Conservation (phyloP, 1,140 invertebrate species). For the Acromyrmex echinatior region DNA sequence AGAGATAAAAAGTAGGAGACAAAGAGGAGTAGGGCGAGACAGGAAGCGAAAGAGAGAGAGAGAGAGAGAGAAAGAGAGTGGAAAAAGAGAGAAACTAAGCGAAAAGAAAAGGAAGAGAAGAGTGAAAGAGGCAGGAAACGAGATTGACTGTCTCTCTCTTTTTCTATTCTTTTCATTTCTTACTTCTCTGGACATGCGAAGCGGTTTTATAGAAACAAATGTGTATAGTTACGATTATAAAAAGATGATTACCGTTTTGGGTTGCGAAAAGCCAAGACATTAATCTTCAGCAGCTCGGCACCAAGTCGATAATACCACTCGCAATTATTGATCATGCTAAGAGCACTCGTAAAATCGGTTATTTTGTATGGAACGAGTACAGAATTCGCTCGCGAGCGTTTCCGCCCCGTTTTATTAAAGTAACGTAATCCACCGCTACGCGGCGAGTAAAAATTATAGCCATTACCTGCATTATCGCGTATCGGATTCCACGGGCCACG, state of each 20-base stretch:
- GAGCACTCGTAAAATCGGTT: slow-evolving; percentile 36
- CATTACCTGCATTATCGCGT: slow-evolving; percentile 64
- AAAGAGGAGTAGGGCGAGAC: background rate
- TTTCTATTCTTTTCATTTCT: slow-evolving; percentile 4
- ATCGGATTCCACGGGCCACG: slow-evolving; percentile 55
- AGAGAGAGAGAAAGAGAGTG: background rate
- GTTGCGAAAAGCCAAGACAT: background rate
- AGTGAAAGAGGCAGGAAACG: slow-evolving; percentile 27
- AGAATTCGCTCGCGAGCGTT: slow-evolving; percentile 3
- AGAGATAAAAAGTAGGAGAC: slow-evolving; percentile 19
- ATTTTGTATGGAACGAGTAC: slow-evolving; percentile 2
- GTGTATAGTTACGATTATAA: slow-evolving; percentile 27
- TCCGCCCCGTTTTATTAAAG: slow-evolving; percentile 58
- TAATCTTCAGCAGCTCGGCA: slow-evolving; percentile 31
- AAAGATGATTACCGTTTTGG: slow-evolving; percentile 47
- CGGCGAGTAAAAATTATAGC: slow-evolving; percentile 59
- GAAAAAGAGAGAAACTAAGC: background rate
- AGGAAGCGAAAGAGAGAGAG: background rate
- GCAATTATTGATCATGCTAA: slow-evolving; percentile 47
- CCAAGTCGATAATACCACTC: slow-evolving; percentile 16
- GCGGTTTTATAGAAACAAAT: slow-evolving; percentile 55
- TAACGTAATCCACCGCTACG: slow-evolving; percentile 54
- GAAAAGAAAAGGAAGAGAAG: background rate
- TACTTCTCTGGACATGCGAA: background rate
- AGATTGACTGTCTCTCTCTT: background rate